phyloP scores from a whole-genome alignment of 2,113 vertebrate species.

The Oxygymnocypris stewartii region DNA sequence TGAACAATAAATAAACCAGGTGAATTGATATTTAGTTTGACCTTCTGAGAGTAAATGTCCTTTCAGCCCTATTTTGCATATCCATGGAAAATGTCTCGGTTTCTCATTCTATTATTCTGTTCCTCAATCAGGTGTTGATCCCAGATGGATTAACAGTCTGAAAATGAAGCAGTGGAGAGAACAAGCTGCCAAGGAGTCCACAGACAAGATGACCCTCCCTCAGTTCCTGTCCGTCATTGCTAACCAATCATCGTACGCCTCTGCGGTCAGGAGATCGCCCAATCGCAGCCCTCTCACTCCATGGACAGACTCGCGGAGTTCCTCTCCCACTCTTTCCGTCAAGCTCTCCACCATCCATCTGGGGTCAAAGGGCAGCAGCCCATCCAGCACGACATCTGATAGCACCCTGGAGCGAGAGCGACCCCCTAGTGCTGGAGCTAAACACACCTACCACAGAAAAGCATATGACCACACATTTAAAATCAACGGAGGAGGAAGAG shows the following conservation, averaged over 20 bases:
- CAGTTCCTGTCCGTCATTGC: conserved; percentile 82
- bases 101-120: neutral
- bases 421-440: conserved; percentile 65
- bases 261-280: conserved; percentile 83
- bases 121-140: conserved; percentile 70
- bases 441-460: conserved; percentile 61
- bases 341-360: conserved; percentile 84
- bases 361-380: conserved; percentile 91
- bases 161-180: conserved; percentile 78
- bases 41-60: neutral
- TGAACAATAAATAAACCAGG: neutral
- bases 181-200: conserved; percentile 65
- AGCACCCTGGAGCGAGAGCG: conserved; percentile 80
- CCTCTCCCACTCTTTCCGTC: conserved; percentile 83
- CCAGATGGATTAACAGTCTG: conserved; percentile 84
- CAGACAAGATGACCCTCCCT: conserved; percentile 74
- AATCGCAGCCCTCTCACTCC: conserved; percentile 65
- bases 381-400: conserved; percentile 88
- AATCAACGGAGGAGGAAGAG: conserved; percentile 43
- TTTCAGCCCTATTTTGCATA: neutral
- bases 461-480: conserved; percentile 66
- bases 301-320: conserved; percentile 83
- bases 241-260: conserved; percentile 86
- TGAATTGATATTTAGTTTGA: neutral
- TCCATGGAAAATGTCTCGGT: neutral